A percentile compares a stretch with the other conserved stretches of the same genome.
phyloP scores from a whole-genome alignment of 2,113 vertebrate genomes.

The Lota lota region DNA sequence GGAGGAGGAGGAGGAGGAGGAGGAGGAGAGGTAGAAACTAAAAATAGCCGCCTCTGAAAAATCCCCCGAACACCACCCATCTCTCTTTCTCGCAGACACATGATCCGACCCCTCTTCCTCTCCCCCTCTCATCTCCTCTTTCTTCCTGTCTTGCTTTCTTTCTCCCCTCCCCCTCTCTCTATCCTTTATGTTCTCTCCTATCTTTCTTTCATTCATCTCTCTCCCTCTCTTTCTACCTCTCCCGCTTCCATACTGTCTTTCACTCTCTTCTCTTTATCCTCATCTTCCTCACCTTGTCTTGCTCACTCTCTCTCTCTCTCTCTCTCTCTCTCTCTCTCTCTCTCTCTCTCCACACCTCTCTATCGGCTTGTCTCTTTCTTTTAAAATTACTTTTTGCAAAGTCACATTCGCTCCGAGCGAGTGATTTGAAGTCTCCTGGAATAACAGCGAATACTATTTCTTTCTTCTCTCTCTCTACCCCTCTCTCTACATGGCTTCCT shows the following conservation, averaged over 20 bases:
- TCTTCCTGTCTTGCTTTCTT: too few species aligned
- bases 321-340: not conserved
- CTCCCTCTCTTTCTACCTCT: too few species aligned
- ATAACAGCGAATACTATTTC: slow-evolving; percentile 36
- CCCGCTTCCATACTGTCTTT: too few species aligned
- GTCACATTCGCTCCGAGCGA: slow-evolving; percentile 53
- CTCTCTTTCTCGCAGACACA: too few species aligned
- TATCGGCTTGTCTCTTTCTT: slow-evolving; percentile 11
- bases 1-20: slow-evolving; percentile 7
- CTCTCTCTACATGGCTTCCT: not conserved
- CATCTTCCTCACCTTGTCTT: too few species aligned
- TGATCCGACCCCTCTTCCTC: too few species aligned
- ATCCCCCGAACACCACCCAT: slow-evolving; percentile 1
- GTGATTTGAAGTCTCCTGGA: slow-evolving; percentile 55
- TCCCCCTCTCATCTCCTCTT: too few species aligned
- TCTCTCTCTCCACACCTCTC: not conserved
- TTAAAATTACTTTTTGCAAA: slow-evolving; percentile 49
- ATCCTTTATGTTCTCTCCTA: too few species aligned
- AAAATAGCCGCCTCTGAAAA: slow-evolving; percentile 45
- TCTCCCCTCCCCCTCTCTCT: too few species aligned
- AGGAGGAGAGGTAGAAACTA: slow-evolving; percentile 25
- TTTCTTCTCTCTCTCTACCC: too few species aligned
- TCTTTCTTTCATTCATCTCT: too few species aligned
- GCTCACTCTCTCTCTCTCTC: not conserved
- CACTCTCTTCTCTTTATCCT: too few species aligned